These are phyloP conservation scores for Mycalesis mineus DNA, from an alignment of 2,888 invertebrate genomes.

Conservation along the genomic window DNA sequence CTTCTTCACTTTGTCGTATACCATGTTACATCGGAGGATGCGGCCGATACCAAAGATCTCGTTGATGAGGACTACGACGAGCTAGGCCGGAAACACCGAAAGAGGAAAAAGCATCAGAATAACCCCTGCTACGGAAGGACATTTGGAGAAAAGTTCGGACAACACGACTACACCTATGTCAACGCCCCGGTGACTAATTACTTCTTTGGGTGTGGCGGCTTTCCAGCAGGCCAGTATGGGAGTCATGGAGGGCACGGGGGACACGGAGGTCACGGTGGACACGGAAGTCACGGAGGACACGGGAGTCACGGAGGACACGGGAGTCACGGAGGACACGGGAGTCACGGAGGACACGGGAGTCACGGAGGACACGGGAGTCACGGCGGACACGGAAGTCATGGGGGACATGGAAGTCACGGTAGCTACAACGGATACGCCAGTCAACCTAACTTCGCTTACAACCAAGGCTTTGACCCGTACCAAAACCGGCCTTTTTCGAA, in stretches of 20 bases:
- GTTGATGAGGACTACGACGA: constrained; percentile 46
- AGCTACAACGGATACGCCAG: constrained; percentile 20
- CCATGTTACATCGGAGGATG: constrained; percentile 41
- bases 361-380: constrained; percentile 32
- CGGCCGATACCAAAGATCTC: constrained; percentile 45
- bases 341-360: constrained; percentile 35
- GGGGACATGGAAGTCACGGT: constrained; percentile 35
- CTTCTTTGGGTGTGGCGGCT: constrained; percentile 57
- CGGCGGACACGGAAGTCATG: constrained; percentile 13
- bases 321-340: constrained; percentile 18
- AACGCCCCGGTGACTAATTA: constrained; percentile 68
- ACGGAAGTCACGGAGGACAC: constrained; percentile 31
- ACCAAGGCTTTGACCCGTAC: constrained; percentile 19
- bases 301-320: constrained; percentile 39
- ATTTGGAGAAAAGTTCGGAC: constrained; percentile 49
- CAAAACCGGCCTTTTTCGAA: constrained; percentile 53
- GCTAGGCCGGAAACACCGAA: constrained; percentile 51
- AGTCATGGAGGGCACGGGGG: constrained; percentile 29
- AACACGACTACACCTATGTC: constrained; percentile 57
- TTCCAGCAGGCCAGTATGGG: constrained; percentile 13
- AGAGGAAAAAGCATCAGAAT: constrained; percentile 56
- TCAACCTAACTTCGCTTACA: constrained; percentile 11
- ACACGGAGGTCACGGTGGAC: no score
- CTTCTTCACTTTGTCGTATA: constrained; percentile 41
- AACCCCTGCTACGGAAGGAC: constrained; percentile 42